phyloP scores from a whole-genome alignment of 2,888 invertebrate species.

The Neoaliturus tenellus region DNA sequence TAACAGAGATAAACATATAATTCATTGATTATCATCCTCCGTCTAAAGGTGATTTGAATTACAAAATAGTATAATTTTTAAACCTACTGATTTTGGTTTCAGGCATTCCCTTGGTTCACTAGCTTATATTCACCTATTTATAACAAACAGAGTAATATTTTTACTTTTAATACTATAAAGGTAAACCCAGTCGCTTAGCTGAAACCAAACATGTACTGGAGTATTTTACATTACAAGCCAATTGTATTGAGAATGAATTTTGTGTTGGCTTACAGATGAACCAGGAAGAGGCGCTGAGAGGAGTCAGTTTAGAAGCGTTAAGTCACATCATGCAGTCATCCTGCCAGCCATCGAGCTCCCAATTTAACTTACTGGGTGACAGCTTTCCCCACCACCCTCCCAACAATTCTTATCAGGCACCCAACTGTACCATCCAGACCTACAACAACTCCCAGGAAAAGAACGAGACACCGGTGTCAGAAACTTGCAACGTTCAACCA shows the following conservation, averaged over 20 bases:
- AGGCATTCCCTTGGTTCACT: too few relatives aligned
- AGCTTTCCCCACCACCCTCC: slow-evolving; percentile 1
- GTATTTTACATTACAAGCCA: background rate
- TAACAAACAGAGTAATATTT: too few relatives aligned
- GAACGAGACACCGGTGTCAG: slow-evolving; percentile 28
- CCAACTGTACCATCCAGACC: slow-evolving; percentile 42
- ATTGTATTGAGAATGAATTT: background rate
- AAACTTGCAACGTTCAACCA: slow-evolving; percentile 30
- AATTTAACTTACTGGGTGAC: slow-evolving; percentile 37
- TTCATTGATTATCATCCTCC: too few relatives aligned
- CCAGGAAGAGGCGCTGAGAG: slow-evolving; percentile 54
- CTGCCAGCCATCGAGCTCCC: slow-evolving; percentile 51
- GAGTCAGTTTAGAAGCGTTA: slow-evolving; percentile 57
- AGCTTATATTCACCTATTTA: too few relatives aligned
- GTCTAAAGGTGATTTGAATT: too few relatives aligned
- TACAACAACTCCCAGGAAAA: slow-evolving; percentile 42
- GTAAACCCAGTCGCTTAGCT: too few relatives aligned
- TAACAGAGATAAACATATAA: too few relatives aligned
- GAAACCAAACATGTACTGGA: background rate
- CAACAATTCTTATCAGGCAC: slow-evolving; percentile 25
- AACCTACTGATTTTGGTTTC: too few relatives aligned
- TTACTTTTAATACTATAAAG: too few relatives aligned
- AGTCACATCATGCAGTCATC: slow-evolving; percentile 56
- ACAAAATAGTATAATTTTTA: too few relatives aligned
- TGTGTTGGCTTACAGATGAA: slow-evolving; percentile 54